phyloP scores from a whole-genome alignment of 2,888 invertebrate genomes.

The Morinoia aosen region DNA sequence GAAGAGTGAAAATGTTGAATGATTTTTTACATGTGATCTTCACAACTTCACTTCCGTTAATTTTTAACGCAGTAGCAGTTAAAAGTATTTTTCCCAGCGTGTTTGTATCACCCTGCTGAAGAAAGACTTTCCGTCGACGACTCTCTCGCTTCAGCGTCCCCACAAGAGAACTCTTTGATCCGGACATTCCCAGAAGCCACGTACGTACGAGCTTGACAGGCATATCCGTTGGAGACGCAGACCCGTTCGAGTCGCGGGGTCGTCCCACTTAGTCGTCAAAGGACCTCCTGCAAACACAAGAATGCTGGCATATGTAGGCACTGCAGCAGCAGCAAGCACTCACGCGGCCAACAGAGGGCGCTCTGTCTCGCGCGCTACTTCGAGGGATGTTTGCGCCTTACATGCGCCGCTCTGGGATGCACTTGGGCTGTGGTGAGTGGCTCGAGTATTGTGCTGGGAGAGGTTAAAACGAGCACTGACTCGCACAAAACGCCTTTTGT shows the following conservation, averaged over 20 bases:
- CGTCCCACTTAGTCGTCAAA: not conserved
- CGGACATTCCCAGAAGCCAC: too few relatives aligned
- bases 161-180: too few relatives aligned
- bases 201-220: not conserved
- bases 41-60: too few relatives aligned
- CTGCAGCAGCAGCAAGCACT: not conserved
- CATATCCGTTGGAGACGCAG: not conserved
- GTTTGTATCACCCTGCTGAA: too few relatives aligned
- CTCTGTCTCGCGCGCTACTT: not conserved
- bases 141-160: too few relatives aligned
- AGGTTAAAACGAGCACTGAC: not conserved
- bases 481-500: not conserved
- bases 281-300: slow-evolving; percentile 18
- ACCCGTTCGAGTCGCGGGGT: too few relatives aligned
- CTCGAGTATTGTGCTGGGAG: not conserved
- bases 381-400: not conserved
- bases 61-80: too few relatives aligned
- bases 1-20: too few relatives aligned
- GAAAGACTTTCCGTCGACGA: too few relatives aligned
- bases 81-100: too few relatives aligned
- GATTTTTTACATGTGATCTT: too few relatives aligned
- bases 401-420: not conserved
- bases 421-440: not conserved
- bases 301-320: not conserved
- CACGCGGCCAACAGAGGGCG: not conserved